phyloP scores from a whole-genome alignment of 2,888 invertebrate genomes.

The Adineta ricciae region DNA sequence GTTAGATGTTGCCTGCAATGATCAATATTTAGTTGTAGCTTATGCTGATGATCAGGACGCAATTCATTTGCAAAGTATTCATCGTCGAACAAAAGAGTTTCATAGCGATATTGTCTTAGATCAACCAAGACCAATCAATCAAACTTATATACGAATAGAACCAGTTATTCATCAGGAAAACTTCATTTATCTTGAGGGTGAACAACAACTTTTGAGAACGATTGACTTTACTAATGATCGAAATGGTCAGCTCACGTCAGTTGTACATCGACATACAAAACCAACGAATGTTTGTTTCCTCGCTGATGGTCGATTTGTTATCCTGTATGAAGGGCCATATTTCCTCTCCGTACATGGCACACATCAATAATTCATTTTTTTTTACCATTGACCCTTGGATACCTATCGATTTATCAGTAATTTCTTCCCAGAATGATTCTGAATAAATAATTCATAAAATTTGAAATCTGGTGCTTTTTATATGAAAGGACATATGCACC shows the following conservation, averaged over 20 bases:
- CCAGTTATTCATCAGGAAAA: neutral
- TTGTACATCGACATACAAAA: neutral
- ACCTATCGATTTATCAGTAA: too few relatives aligned
- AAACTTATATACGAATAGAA: neutral
- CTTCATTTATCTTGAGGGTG: neutral
- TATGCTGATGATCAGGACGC: neutral
- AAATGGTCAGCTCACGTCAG: neutral
- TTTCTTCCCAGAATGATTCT: too few relatives aligned
- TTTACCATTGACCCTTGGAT: too few relatives aligned
- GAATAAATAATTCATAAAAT: too few relatives aligned
- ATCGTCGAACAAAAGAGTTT: neutral
- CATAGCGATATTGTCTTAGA: neutral
- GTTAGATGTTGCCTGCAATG: neutral
- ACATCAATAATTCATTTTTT: too few relatives aligned
- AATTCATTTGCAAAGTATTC: neutral
- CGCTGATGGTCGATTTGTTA: neutral
- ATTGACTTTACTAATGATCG: neutral
- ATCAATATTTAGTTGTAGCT: neutral
- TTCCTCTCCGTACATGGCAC: neutral
- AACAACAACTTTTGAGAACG: neutral
- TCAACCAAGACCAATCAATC: neutral
- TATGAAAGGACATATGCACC: too few relatives aligned
- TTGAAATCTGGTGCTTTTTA: too few relatives aligned
- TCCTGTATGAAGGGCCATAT: neutral
- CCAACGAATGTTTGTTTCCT: constrained; percentile 9